Conservation (phyloP, 2,888 invertebrate species). For the Lithophane semibrunnea region DNA sequence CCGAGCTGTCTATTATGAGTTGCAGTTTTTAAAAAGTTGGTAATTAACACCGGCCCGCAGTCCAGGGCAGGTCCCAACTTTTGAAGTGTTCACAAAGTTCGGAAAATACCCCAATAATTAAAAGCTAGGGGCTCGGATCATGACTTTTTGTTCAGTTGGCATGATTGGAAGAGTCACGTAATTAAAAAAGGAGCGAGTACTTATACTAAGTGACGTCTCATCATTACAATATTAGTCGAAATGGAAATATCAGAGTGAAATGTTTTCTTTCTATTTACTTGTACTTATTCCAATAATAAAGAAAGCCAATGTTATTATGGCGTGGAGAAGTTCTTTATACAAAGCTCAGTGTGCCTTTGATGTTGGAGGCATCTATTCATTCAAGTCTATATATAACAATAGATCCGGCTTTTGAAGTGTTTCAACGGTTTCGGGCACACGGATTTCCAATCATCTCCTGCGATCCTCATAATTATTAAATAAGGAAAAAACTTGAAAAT, state of each 20-base stretch:
- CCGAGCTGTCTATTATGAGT: conserved; percentile 89
- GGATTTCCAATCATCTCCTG: conserved; percentile 72
- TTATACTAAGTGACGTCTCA: conserved; percentile 45
- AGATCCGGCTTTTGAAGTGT: conserved; percentile 75
- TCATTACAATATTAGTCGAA: conserved; percentile 45
- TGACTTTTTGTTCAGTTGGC: conserved; percentile 73
- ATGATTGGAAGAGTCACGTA: conserved; percentile 74
- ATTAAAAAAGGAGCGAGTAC: conserved; percentile 67
- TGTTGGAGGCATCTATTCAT: conserved; percentile 75
- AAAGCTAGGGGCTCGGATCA: conserved; percentile 76
- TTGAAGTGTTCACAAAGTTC: conserved; percentile 86
- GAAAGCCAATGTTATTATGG: conserved; percentile 75
- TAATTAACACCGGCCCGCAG: conserved; percentile 87
- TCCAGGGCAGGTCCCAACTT: conserved; percentile 84
- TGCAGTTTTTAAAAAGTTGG: conserved; percentile 89
- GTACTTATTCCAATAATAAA: conserved; percentile 70
- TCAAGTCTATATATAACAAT: conserved; percentile 76
- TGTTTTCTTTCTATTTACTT: conserved; percentile 61
- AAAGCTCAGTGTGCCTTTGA: conserved; percentile 76
- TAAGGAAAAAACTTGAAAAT: conserved; percentile 25
- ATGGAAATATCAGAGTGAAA: conserved; percentile 46
- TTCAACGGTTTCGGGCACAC: conserved; percentile 71
- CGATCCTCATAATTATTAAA: conserved; percentile 33
- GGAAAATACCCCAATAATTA: conserved; percentile 87
- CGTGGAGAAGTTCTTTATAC: conserved; percentile 70